Conservation (phyloP, 2,113 vertebrate genomes). For the Orcinus orca region DNA sequence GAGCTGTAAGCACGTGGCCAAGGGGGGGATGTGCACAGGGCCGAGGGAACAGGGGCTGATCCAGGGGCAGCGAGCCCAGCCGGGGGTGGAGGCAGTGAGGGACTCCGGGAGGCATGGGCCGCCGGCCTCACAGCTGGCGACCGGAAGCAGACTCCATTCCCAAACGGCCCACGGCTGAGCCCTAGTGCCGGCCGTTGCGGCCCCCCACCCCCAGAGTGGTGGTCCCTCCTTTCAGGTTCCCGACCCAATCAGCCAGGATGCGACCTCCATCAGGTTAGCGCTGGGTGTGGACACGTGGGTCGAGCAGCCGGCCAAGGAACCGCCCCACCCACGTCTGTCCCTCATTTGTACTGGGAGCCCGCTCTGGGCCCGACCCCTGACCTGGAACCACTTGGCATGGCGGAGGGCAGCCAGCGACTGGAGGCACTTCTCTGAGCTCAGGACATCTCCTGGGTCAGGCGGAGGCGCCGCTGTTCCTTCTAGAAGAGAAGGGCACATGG, state of each 20-base stretch:
- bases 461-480: constrained; percentile 61
- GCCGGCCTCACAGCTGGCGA: background rate
- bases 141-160: background rate
- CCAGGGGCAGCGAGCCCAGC: rapidly evolving
- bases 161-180: background rate
- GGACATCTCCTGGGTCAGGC: constrained; percentile 81
- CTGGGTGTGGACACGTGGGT: background rate
- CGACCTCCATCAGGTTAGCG: rapidly evolving
- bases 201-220: background rate
- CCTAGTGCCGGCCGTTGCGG: rapidly evolving
- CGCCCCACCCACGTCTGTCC: background rate
- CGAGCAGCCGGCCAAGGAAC: too few relatives aligned
- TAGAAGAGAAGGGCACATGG: background rate
- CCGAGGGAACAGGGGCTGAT: background rate
- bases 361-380: constrained; percentile 27
- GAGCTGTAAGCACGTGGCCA: rapidly evolving
- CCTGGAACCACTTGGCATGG: constrained; percentile 93
- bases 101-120: rapidly evolving
- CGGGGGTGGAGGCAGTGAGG: background rate
- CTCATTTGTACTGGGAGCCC: rapidly evolving
- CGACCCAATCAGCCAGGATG: background rate
- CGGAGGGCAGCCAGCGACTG: constrained; percentile 87
- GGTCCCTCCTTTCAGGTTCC: background rate
- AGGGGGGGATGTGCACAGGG: rapidly evolving
- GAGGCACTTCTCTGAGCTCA: constrained; percentile 84